phyloP scores from a whole-genome alignment of 2,113 vertebrate species.

The Rhynchopsitta pachyrhyncha region DNA sequence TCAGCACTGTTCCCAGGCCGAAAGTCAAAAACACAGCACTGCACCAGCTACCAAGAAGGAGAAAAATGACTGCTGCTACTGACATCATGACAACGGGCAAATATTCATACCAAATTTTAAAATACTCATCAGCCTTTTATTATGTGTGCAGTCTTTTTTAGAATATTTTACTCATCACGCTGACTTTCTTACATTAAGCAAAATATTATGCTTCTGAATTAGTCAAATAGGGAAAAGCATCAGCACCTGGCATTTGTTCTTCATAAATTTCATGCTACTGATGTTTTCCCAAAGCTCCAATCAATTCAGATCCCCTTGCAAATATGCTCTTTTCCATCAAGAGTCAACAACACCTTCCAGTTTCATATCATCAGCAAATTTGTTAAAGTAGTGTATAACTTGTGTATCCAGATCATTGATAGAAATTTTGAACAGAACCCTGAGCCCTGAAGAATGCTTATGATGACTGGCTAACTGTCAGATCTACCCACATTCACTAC shows the following conservation, averaged over 20 bases:
- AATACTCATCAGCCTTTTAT: neutral
- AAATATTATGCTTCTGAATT: neutral
- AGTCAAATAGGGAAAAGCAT: neutral
- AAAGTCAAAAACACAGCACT: too few relatives aligned
- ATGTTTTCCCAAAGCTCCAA: neutral
- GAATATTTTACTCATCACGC: neutral
- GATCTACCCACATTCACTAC: neutral
- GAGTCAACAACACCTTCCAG: neutral
- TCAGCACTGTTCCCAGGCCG: too few relatives aligned
- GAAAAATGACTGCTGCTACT: too few relatives aligned
- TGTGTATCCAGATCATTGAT: neutral
- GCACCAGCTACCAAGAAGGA: too few relatives aligned
- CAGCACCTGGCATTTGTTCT: neutral
- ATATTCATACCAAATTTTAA: neutral
- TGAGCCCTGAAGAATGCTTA: neutral
- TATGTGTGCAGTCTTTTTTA: neutral
- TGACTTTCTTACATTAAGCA: neutral
- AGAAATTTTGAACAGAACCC: neutral
- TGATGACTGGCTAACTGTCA: neutral
- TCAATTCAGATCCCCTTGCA: neutral
- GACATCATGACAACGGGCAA: neutral
- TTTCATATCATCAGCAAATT: neutral
- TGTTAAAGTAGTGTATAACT: neutral
- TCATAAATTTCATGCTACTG: neutral
- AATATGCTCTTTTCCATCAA: neutral